Conservation (phyloP, 2,797 vertebrate species). For the Catharus ustulatus region DNA sequence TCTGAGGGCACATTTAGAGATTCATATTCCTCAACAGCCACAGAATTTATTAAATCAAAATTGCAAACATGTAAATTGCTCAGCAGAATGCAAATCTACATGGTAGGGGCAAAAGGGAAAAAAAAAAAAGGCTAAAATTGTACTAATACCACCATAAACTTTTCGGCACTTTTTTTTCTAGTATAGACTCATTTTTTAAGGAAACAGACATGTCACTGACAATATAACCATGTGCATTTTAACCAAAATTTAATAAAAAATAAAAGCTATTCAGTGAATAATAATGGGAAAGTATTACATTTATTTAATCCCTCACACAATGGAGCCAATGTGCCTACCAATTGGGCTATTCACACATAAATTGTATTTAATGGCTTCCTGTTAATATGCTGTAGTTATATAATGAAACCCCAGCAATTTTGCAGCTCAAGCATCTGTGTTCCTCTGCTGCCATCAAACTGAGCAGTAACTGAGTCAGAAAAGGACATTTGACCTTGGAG, state of each 20-base stretch:
- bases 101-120: not conserved
- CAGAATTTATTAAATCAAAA: not conserved
- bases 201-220: slow-evolving; percentile 36
- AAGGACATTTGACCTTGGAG: slow-evolving; percentile 59
- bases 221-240: slow-evolving; percentile 37
- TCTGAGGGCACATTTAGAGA: not conserved
- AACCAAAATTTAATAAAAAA: slow-evolving; percentile 50
- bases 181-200: not conserved
- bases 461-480: slow-evolving; percentile 49
- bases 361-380: slow-evolving; percentile 70
- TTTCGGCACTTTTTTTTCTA: slow-evolving; percentile 6
- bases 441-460: slow-evolving; percentile 61
- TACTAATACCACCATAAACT: slow-evolving; percentile 20
- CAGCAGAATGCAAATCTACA: not conserved
- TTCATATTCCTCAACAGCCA: not conserved
- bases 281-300: slow-evolving; percentile 52
- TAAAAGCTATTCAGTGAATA: slow-evolving; percentile 9
- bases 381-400: slow-evolving; percentile 66
- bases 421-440: slow-evolving; percentile 44
- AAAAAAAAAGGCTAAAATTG: not conserved
- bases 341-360: slow-evolving; percentile 50
- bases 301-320: slow-evolving; percentile 56
- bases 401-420: slow-evolving; percentile 59
- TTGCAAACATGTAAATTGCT: not conserved
- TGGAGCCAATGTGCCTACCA: slow-evolving; percentile 27